Base-by-base conservation (phyloP, 2,797 vertebrate species). In the Artibeus lituratus region DNA sequence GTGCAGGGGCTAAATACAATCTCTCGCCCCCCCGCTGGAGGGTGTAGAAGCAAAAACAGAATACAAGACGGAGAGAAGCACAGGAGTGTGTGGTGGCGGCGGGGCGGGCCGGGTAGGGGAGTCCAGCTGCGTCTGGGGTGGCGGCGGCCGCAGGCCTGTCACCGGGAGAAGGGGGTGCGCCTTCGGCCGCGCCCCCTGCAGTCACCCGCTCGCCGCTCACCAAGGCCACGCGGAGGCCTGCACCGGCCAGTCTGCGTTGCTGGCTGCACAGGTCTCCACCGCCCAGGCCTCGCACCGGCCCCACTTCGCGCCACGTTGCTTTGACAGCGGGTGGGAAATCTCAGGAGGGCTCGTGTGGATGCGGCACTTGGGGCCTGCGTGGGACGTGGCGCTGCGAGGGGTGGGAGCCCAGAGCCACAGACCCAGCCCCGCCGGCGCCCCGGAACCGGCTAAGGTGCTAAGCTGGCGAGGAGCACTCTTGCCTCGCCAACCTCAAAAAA, bases 151-250 rank as follows among this genome's bases (percentile, higher is more conserved):
- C 97, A 95, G 96, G 91, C 97, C 91, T 94, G 86, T 98, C 96
- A 98, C 88, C 98, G 97, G 97, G 89, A 97, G 94, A 59, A 94
- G 97, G 84, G 96, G 95, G 96, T 80, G 97, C 83, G 94, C 89
- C 76, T 96, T 91, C 57, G 97, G 87, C 85, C 82, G 82, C 85
- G 95, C 97, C 80, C 85, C 95, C 97, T 94, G 98, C 96, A 97
- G 98, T 98, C 98, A 98, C 98, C 89, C 14, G 95, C 78, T 97
- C 97, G 97, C 96, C 94, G 98, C 96, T 96, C 90, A 96, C 92
- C 92, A 94, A 90, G 91, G 93, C 97, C 92, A 53, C 96, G 81
- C 77, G 97, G 95, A 97, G 93, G 96, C 98, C 98, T 98, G 77
- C 98, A 98, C 98, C 53, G 97, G 96, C 97, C 97, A 96, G 81